Evolutionary conservation across 2,888 invertebrate species (phyloP).

Genomic region (Invenusta paracnida): DNA sequence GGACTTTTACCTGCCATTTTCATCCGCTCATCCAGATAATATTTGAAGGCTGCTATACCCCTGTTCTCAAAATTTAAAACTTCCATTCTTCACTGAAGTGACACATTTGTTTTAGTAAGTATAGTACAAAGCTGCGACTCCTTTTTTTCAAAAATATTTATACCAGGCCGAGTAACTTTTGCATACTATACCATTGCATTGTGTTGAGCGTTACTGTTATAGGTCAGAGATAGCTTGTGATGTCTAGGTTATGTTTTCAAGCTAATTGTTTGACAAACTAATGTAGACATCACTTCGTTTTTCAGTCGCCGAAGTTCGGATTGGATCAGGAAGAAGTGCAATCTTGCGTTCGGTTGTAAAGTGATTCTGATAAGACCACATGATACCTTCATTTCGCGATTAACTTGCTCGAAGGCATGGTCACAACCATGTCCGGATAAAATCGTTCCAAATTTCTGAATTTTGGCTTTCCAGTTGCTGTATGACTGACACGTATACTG

Average conservation of each 20-base stretch:
- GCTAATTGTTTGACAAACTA: background rate
- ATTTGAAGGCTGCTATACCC: background rate
- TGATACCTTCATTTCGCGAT: slow-evolving; percentile 25
- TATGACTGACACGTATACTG: slow-evolving; percentile 11
- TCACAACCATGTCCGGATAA: slow-evolving; percentile 25
- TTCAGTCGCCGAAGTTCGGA: slow-evolving; percentile 26
- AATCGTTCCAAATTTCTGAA: slow-evolving; percentile 16
- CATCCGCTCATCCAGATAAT: background rate
- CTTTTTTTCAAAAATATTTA: slow-evolving; percentile 9
- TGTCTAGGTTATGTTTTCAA: slow-evolving; percentile 4
- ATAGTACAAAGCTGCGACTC: slow-evolving; percentile 11
- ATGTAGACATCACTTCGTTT: slow-evolving; percentile 7
- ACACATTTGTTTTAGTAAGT: slow-evolving; percentile 5
- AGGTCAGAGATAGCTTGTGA: slow-evolving; percentile 9
- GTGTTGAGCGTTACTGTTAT: slow-evolving; percentile 15
- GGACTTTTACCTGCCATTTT: background rate
- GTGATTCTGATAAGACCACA: slow-evolving; percentile 28
- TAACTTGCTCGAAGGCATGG: slow-evolving; percentile 12
- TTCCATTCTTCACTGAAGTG: background rate
- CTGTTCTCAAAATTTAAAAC: slow-evolving; percentile 18
- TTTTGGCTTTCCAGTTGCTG: background rate
- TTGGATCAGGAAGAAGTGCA: slow-evolving; percentile 3
- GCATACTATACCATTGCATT: background rate
- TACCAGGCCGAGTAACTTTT: slow-evolving; percentile 1
- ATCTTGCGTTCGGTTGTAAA: slow-evolving; percentile 20